These are phyloP conservation scores for Synodontis membranacea DNA, from an alignment of 2,113 vertebrate species.

Conservation along the genomic window DNA sequence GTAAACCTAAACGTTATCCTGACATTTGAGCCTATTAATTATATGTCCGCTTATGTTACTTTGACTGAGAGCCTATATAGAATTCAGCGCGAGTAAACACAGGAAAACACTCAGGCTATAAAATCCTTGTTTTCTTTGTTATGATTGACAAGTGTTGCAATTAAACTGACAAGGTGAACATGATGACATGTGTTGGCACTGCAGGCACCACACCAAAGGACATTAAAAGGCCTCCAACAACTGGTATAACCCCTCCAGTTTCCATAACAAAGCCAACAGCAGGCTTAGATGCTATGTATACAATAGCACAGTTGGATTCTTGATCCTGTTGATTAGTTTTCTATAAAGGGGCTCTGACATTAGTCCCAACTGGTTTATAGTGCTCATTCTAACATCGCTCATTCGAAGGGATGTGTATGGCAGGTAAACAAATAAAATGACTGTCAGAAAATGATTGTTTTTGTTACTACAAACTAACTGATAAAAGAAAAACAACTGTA, in stretches of 20 bases:
- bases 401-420: neutral
- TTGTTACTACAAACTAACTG: neutral
- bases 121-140: neutral
- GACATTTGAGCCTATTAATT: too few species aligned
- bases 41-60: too few species aligned
- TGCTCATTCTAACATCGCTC: neutral
- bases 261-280: neutral
- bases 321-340: neutral
- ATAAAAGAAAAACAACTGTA: neutral
- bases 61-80: neutral
- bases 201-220: neutral
- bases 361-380: neutral
- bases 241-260: neutral
- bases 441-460: neutral
- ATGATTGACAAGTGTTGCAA: conserved; percentile 44
- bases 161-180: conserved; percentile 49
- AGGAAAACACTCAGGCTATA: neutral
- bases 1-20: neutral
- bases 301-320: neutral
- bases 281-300: neutral
- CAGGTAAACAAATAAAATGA: neutral
- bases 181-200: conserved; percentile 24
- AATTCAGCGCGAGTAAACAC: neutral
- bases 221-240: neutral
- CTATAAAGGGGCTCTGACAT: neutral